Evolutionary conservation across 2,113 vertebrate genomes (phyloP).

Genomic region (Arenaria interpres): DNA sequence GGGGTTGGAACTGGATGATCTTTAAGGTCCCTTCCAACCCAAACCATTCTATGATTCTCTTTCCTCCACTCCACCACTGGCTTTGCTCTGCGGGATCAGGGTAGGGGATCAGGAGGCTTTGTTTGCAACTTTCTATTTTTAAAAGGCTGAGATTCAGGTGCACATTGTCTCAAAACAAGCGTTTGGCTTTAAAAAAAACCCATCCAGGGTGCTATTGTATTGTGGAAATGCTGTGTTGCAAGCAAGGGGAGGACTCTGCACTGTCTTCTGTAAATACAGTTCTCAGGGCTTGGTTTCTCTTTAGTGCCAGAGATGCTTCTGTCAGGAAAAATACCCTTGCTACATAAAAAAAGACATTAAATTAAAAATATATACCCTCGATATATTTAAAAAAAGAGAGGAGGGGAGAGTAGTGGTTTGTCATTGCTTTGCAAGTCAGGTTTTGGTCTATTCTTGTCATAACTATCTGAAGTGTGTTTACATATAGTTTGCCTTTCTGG

Average conservation of each 20-base stretch:
- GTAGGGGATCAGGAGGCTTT: conserved; percentile 21
- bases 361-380: background rate
- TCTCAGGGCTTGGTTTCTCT: background rate
- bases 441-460: conserved; percentile 78
- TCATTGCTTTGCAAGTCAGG: conserved; percentile 66
- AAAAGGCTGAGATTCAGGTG: conserved; percentile 10
- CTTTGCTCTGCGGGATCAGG: background rate
- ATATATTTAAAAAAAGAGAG: background rate
- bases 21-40: too few relatives aligned
- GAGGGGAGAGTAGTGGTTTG: background rate
- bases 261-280: background rate
- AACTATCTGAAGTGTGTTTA: conserved; percentile 76
- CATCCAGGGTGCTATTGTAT: background rate
- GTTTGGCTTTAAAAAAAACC: background rate
- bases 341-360: background rate
- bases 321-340: background rate
- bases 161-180: background rate
- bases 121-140: conserved; percentile 16
- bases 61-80: background rate
- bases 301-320: background rate
- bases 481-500: conserved; percentile 83
- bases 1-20: too few relatives aligned
- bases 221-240: background rate
- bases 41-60: background rate
- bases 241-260: background rate